Evolutionary conservation across 2,888 invertebrate genomes (phyloP), one percentile per base, ranked within the genome.

Genomic region (Cosmia pyralina): DNA sequence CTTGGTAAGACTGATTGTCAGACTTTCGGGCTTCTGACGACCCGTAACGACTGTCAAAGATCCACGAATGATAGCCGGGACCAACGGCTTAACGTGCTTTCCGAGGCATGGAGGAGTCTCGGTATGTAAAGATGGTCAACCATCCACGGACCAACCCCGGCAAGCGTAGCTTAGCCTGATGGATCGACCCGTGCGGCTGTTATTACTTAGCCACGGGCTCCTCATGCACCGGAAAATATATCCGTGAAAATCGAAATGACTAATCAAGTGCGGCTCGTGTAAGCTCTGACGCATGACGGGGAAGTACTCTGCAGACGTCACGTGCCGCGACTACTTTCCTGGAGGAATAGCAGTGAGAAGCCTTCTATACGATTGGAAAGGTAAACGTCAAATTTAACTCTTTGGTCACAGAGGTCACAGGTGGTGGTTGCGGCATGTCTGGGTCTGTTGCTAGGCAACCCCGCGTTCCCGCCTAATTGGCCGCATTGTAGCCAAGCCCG

Each of bases 321-420:
- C 69, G 68, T 19, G 22, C 15, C 15, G 2, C 19, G 7, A 53
- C 19, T 28, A 10, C 11, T 19, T 1, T 22, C 19, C 22, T 41
- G 6, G 13, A 48, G 28, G 19, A 19, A 63, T 46, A 13, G 34
- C 7, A 19, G 17, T 15, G 19, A 11, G 62, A 64, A 59, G 13
- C 63, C 77, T 15, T 77, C 13, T 28, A 8, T 55, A n/a, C 15
- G 44, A 50, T n/a, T 28, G 19, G 17, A 52, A 59, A n/a, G 11
- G 62, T 19, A 41, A 59, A 63, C 28, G 55, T 55, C 67, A 63
- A 28, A 75, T 72, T 59, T 52, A 73, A 74, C 68, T 46, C 58
- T 52, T 65, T 62, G 67, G 69, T 72, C 65, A 55, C 85, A 85
- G 74, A 60, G 72, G 74, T 68, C 65, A 60, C 85, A 82, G 74